Percentiles rank a stretch among this genome's conserved stretches.
Conservation (phyloP, 2,888 invertebrate species). For the Balanococcus diminutus region DNA sequence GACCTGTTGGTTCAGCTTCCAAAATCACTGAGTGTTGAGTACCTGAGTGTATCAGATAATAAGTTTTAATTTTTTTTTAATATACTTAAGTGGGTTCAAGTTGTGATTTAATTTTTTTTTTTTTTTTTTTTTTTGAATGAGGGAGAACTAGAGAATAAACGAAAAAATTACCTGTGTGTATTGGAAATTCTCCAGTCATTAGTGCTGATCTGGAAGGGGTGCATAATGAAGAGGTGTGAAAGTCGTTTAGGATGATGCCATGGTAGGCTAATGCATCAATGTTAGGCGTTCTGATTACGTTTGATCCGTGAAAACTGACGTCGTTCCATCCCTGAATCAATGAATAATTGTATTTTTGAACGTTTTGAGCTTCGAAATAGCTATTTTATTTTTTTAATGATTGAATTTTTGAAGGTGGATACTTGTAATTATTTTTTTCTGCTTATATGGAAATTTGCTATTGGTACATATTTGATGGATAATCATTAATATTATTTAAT, state of each 20-base stretch:
- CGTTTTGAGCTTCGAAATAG: no score
- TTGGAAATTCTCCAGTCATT: conserved; percentile 85
- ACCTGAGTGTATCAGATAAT: conserved; percentile 61
- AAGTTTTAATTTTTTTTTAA: no score
- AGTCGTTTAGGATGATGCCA: conserved; percentile 82
- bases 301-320: conserved; percentile 85
- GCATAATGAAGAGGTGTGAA: conserved; percentile 84
- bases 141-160: no score
- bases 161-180: conserved; percentile 71
- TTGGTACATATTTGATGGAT: no score
- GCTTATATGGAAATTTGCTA: no score
- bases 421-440: no score
- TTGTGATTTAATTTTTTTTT: no score
- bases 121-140: no score
- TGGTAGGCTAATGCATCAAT: conserved; percentile 85
- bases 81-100: no score
- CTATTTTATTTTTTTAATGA: no score
- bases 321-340: conserved; percentile 84
- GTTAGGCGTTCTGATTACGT: conserved; percentile 87
- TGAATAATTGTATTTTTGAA: not conserved
- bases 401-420: no score
- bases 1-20: conserved; percentile 64
- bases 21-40: conserved; percentile 65
- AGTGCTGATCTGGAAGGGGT: conserved; percentile 83
- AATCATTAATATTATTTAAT: no score